Evolutionary conservation across 2,888 invertebrate species (phyloP).

Genomic region (Nymphalis polychloros): DNA sequence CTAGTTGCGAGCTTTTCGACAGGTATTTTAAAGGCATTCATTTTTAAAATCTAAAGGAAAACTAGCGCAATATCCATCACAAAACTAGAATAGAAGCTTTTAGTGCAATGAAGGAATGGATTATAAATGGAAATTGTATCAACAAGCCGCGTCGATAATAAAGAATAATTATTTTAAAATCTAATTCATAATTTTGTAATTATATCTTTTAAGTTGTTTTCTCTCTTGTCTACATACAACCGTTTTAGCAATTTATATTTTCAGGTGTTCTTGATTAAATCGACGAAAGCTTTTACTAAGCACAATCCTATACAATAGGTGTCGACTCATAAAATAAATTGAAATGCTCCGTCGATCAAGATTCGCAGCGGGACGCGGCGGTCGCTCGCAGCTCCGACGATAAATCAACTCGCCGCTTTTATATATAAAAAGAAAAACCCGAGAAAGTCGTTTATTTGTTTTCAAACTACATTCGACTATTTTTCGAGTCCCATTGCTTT

Average conservation of each 20-base stretch:
- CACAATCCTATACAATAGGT: slow-evolving; percentile 55
- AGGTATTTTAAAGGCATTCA: slow-evolving; percentile 35
- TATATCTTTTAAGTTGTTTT: neutral
- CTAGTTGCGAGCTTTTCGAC: slow-evolving; percentile 41
- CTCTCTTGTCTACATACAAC: neutral
- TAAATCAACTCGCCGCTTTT: slow-evolving; percentile 78
- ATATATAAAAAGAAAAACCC: slow-evolving; percentile 68
- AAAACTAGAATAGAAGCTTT: neutral
- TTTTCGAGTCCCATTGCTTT: slow-evolving; percentile 61
- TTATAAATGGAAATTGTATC: neutral
- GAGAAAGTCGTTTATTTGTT: slow-evolving; percentile 77
- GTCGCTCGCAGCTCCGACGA: slow-evolving; percentile 61
- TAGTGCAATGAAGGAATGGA: neutral
- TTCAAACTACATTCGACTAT: slow-evolving; percentile 73
- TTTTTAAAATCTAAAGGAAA: slow-evolving; percentile 16
- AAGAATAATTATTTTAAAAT: neutral
- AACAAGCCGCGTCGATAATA: neutral
- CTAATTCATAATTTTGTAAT: neutral
- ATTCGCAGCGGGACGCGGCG: slow-evolving; percentile 65
- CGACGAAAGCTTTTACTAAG: slow-evolving; percentile 27
- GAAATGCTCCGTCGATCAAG: slow-evolving; percentile 76
- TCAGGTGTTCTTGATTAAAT: slow-evolving; percentile 27
- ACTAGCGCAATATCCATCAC: neutral
- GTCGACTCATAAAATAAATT: slow-evolving; percentile 77
- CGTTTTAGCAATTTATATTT: neutral